phyloP scores from a whole-genome alignment of 2,113 vertebrate species.

The Oncorhynchus tshawytscha region DNA sequence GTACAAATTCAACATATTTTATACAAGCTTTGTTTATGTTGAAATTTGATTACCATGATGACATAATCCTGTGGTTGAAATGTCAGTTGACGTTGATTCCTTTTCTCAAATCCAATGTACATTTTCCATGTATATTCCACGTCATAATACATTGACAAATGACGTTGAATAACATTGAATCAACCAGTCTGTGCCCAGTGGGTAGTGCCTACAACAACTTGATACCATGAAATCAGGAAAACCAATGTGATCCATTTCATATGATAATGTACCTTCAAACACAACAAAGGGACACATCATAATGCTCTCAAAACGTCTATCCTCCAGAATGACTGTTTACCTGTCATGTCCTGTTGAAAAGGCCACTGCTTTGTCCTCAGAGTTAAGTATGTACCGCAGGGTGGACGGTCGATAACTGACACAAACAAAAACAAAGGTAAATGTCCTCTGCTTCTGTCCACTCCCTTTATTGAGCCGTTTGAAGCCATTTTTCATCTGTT shows the following conservation, averaged over 20 bases:
- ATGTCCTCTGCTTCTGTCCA: neutral
- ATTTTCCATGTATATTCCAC: too few species aligned
- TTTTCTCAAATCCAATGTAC: too few species aligned
- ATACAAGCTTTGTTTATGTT: too few species aligned
- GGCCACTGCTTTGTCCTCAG: neutral
- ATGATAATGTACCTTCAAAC: neutral
- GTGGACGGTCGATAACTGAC: neutral
- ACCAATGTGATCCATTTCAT: neutral
- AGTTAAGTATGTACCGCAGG: neutral
- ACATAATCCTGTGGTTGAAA: too few species aligned
- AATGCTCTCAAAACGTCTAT: neutral
- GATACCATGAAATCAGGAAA: neutral
- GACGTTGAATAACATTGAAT: too few species aligned
- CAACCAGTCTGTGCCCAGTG: too few species aligned
- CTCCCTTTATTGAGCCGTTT: neutral
- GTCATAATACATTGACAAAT: too few species aligned
- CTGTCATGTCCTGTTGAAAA: neutral
- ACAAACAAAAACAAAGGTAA: neutral
- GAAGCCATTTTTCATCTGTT: neutral
- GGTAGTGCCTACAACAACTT: neutral
- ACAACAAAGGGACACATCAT: neutral
- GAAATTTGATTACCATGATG: too few species aligned
- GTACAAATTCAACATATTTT: too few species aligned
- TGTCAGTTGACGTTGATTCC: too few species aligned
- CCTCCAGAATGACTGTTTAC: neutral